phyloP scores from a whole-genome alignment of 2,888 invertebrate genomes.

The Hydraecia micacea region DNA sequence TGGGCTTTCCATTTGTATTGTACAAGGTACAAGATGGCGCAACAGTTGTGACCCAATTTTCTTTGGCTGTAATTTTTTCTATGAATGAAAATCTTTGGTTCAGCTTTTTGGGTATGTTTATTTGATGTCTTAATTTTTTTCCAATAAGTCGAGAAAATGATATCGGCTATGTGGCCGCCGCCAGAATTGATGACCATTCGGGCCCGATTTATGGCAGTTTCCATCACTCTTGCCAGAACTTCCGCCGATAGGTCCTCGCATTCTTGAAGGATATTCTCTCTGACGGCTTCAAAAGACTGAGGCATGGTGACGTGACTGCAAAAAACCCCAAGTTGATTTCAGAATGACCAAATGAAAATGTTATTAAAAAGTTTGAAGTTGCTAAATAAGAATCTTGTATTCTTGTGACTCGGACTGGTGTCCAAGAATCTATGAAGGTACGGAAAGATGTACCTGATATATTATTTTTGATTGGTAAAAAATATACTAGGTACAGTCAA shows the following conservation, averaged over 20 bases:
- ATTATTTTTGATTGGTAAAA: background rate
- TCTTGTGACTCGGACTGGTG: no score
- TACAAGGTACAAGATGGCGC: background rate
- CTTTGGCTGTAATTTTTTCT: background rate
- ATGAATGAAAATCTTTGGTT: no score
- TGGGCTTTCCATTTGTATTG: slow-evolving; percentile 28
- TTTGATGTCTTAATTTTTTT: no score
- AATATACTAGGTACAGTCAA: no score
- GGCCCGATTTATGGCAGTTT: background rate
- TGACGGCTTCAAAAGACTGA: background rate
- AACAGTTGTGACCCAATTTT: background rate
- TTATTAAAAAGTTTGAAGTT: background rate
- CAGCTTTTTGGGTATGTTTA: no score
- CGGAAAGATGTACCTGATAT: background rate
- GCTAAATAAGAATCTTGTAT: background rate
- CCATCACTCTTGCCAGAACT: background rate
- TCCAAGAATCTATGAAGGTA: background rate
- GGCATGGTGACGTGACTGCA: background rate
- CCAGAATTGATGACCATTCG: no score
- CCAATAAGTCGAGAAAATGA: no score
- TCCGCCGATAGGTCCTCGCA: background rate
- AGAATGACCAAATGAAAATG: no score
- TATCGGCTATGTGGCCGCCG: no score
- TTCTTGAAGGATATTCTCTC: background rate
- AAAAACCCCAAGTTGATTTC: background rate